Evolutionary conservation across 1,140 invertebrate genomes (phyloP), one percentile per base, ranked within the genome.

Genomic region (Rhynchophorus ferrugineus): DNA sequence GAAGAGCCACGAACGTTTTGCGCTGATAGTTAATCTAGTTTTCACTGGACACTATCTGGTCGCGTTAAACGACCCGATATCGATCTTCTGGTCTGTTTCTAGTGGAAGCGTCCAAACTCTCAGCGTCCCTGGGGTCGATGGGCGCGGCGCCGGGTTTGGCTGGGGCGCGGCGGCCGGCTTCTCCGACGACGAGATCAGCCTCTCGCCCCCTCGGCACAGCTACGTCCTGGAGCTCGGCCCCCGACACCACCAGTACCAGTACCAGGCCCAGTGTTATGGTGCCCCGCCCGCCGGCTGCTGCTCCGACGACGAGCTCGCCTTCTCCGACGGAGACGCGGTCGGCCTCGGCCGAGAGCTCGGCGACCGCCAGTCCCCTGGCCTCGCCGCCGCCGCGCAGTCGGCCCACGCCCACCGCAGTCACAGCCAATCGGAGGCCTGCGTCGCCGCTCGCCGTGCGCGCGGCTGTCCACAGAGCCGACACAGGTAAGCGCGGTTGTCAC

Each of bases 181-280:
- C 69, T 70, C 69, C 63, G 69, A 70, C 69, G 69, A 70, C 59
- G 69, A 70, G 57, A 61, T 67, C 57, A 70, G 69, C 59, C 60
- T 68, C 58, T 70, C 69, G 57, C 69, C 69, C 53, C 65, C 69
- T 54, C 58, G 64, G 47, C 67, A 70, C 63, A 69, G 65, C 65
- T 70, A 70, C 61, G 52, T 68, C 61, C 54, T 70, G 68, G 68
- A 70, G 54, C 61, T 68, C 67, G 68, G 66, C 56, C 50, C 61
- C 61, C 41, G 65, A 67, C 65, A 67, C 65, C 46, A 59, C 60
- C 59, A 59, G 61, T 67, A 65, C 49, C 62, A 61, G 29, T 49
- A 54, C 50, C 60, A 50, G 50, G 56, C 14, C 38, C 45, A 49
- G 18, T 49, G 53, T 49, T 49, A 55, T 45, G 53, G 52, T 54